Conservation (phyloP, 1,140 invertebrate species). For the Parapsyche elsis region DNA sequence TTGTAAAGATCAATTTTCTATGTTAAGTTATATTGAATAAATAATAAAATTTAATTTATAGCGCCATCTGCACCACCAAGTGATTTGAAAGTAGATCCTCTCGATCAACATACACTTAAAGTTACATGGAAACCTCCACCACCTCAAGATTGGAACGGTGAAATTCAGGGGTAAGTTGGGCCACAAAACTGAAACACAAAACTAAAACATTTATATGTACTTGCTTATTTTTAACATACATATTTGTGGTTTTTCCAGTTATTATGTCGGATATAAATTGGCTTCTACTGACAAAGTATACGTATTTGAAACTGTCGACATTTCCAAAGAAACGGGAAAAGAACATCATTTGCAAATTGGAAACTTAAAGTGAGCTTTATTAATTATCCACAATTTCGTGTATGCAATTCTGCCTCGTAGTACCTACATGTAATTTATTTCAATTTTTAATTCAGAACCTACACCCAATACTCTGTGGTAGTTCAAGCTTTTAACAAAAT, state of each 20-base stretch:
- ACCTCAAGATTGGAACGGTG: conserved; percentile 91
- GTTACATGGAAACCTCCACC: conserved; percentile 95
- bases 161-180: conserved; percentile 78
- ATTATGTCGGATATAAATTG: conserved; percentile 91
- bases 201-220: background rate
- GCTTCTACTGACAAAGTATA: conserved; percentile 89
- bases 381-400: conserved; percentile 15
- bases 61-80: conserved; percentile 86
- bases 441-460: conserved; percentile 73
- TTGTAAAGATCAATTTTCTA: background rate
- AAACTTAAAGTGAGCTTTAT: conserved; percentile 75
- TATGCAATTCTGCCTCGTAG: background rate
- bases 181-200: conserved; percentile 5
- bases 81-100: conserved; percentile 86
- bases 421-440: background rate
- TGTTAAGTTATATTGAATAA: no score
- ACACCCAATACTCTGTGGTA: conserved; percentile 94
- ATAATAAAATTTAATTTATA: conserved; percentile 55
- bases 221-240: background rate
- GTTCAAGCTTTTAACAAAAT: conserved; percentile 96
- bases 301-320: conserved; percentile 92
- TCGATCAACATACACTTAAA: conserved; percentile 91
- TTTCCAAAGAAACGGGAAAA: conserved; percentile 89
- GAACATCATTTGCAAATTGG: conserved; percentile 87
- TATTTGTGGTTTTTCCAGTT: conserved; percentile 62